phyloP scores from a whole-genome alignment of 2,888 invertebrate species.

The Plagodis dolabraria region DNA sequence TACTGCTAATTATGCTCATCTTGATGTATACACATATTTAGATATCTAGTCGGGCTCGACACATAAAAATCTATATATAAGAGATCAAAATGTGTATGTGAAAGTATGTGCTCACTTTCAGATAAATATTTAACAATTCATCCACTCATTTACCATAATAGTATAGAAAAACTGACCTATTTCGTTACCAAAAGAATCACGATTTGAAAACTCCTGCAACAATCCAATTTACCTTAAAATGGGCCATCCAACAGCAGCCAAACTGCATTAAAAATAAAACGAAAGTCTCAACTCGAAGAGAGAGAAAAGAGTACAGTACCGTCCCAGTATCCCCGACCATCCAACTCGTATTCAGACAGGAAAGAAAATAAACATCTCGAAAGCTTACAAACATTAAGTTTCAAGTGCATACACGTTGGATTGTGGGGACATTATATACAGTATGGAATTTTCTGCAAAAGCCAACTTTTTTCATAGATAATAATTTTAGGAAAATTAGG shows the following conservation, averaged over 20 bases:
- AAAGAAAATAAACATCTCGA: conserved; percentile 59
- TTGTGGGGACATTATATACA: conserved; percentile 26
- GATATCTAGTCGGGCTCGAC: no score
- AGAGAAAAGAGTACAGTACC: conserved; percentile 30
- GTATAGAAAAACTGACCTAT: no score
- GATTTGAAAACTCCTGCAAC: neutral
- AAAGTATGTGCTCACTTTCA: no score
- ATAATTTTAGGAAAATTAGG: neutral
- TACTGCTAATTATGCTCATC: no score
- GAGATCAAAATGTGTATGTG: no score
- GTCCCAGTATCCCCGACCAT: conserved; percentile 30
- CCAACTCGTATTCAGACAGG: conserved; percentile 39
- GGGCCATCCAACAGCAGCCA: conserved; percentile 8
- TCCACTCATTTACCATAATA: no score
- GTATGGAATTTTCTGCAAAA: neutral
- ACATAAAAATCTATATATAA: no score
- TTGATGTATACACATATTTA: no score
- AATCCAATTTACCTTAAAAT: conserved; percentile 3
- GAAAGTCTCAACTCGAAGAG: conserved; percentile 13
- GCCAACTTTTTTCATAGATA: neutral
- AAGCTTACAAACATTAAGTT: conserved; percentile 63
- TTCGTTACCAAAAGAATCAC: neutral
- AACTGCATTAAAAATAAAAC: conserved; percentile 35
- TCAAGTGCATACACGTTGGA: conserved; percentile 51
- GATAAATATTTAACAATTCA: no score